phyloP scores from a whole-genome alignment of 2,113 vertebrate species.

The Sprattus sprattus region DNA sequence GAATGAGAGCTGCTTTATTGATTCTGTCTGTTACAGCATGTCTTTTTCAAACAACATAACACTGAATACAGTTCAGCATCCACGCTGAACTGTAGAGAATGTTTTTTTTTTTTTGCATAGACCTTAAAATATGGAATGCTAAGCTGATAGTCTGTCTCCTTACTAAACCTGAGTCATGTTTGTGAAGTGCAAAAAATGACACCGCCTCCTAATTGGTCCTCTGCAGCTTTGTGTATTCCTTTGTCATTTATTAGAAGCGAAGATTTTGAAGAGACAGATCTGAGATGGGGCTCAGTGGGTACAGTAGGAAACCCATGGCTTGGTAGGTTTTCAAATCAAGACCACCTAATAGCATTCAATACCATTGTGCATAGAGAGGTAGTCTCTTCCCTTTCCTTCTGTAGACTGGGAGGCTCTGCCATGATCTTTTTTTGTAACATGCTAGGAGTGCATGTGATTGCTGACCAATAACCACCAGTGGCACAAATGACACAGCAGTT shows the following conservation, averaged over 20 bases:
- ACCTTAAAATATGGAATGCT: not conserved
- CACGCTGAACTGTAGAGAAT: not conserved
- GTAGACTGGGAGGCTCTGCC: not conserved
- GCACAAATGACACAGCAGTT: not conserved
- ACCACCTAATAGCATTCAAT: not conserved
- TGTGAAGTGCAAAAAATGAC: not conserved
- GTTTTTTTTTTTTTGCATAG: not conserved
- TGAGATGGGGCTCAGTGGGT: slow-evolving; percentile 4
- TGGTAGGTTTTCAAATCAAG: slow-evolving; percentile 12
- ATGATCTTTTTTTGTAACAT: not conserved
- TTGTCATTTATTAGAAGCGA: slow-evolving; percentile 12
- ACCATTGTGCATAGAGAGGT: not conserved
- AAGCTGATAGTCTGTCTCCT: not conserved
- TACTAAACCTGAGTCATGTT: not conserved
- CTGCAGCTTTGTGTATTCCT: slow-evolving; percentile 2
- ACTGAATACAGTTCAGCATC: not conserved
- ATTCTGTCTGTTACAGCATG: slow-evolving; percentile 1
- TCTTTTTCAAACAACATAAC: not conserved
- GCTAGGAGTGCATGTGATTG: not conserved
- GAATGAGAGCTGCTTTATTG: not conserved
- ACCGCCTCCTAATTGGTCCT: not conserved
- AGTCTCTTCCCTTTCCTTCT: not conserved
- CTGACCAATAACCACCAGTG: not conserved
- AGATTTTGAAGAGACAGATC: slow-evolving; percentile 7
- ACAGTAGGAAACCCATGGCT: not conserved